Percentiles rank a stretch among this genome's conserved stretches.
phyloP scores from a whole-genome alignment of 2,888 invertebrate species.

The Micoletzkya japonica region DNA sequence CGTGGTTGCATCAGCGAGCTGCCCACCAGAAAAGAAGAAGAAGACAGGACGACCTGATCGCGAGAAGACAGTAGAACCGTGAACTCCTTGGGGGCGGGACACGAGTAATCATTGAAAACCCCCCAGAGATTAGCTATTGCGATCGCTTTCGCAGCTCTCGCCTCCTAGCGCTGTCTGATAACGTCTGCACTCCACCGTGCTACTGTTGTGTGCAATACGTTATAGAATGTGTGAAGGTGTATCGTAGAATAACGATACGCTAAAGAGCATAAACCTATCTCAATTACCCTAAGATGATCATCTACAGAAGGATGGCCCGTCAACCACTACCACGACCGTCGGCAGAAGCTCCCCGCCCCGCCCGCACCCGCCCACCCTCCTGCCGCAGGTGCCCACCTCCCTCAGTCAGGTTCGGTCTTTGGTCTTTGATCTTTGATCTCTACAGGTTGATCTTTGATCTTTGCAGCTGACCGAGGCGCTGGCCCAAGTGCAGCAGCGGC shows the following conservation, averaged over 20 bases:
- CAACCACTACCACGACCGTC: background rate
- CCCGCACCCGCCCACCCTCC: background rate
- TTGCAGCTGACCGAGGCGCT: slow-evolving; percentile 1
- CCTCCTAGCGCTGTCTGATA: no score
- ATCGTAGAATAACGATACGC: no score
- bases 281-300: background rate
- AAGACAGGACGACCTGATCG: background rate
- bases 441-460: background rate
- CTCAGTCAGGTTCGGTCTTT: background rate
- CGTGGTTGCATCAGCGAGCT: background rate
- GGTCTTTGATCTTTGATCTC: background rate
- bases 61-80: no score
- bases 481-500: slow-evolving; percentile 4
- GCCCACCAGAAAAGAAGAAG: background rate
- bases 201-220: no score
- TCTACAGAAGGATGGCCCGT: slow-evolving; percentile 6
- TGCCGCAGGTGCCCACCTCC: background rate
- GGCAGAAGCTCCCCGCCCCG: slow-evolving; percentile 16
- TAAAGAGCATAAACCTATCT: no score
- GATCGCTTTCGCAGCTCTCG: no score
- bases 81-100: no score
- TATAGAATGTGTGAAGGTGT: no score
- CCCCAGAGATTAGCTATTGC: no score
- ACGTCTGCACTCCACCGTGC: no score
- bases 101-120: no score